These are phyloP conservation scores for Cydia amplana DNA, from an alignment of 1,140 invertebrate genomes.

Conservation along the genomic window DNA sequence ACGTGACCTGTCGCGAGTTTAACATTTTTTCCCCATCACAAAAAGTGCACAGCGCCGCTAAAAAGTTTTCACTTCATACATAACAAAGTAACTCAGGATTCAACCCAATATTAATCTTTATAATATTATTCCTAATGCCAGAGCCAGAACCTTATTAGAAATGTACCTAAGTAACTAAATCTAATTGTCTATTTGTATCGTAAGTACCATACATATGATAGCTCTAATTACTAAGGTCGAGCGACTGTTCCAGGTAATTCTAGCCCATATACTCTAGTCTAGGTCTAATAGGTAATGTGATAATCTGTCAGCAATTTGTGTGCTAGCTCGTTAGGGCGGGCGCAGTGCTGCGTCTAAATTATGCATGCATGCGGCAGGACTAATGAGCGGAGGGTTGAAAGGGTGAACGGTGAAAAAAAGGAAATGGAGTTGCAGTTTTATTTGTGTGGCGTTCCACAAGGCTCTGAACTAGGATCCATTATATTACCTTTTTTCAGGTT, in stretches of 20 bases:
- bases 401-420: neutral
- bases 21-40: too few species aligned
- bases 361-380: slow-evolving; percentile 18
- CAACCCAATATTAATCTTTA: too few species aligned
- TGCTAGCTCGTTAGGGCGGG: slow-evolving; percentile 6
- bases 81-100: too few species aligned
- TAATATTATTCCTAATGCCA: too few species aligned
- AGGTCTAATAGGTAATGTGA: slow-evolving; percentile 25
- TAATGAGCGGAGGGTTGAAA: slow-evolving; percentile 17
- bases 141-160: too few species aligned
- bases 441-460: slow-evolving; percentile 5
- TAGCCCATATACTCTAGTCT: too few species aligned
- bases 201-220: too few species aligned
- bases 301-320: slow-evolving; percentile 29
- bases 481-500: neutral
- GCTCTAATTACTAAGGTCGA: neutral
- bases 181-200: too few species aligned
- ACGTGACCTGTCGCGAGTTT: too few species aligned
- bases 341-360: slow-evolving; percentile 6
- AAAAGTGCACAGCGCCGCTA: too few species aligned
- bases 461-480: neutral
- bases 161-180: too few species aligned
- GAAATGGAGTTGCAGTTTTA: neutral
- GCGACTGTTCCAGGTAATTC: neutral
- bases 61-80: too few species aligned